Base-by-base conservation (phyloP, 1,140 invertebrate species). In the Rhopalosiphum maidis region DNA sequence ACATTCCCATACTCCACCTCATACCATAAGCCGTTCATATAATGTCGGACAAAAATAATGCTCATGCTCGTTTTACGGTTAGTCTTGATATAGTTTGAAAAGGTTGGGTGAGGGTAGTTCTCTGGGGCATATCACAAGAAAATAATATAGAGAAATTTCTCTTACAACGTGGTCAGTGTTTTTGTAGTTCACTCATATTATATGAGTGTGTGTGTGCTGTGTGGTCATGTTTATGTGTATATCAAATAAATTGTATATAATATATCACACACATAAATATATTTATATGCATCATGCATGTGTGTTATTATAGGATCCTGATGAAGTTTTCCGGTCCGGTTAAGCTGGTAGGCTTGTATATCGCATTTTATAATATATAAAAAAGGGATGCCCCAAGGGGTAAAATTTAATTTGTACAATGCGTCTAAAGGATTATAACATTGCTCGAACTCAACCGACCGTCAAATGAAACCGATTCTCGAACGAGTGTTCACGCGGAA, bases 351-450 rank as follows among this genome's bases (percentile, higher is more conserved):
- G 25, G 2, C 68, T 92, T 30, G 90, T 68, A 54, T 55, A 92
- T 83, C 43, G 7, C 43, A 92, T 92, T 51, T 92, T 92, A 35
- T 83, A 83, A 35, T 83, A 83, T 37, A 83, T 18, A 92, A 92
- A 92, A 92, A 48, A 92, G 46, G 68, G 90, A 92, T 51, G 68
- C 30, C 68, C 51, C 43, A 8, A 25, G 90, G 68, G 90, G 48
- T 83, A 83, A 83, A 92, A 92, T 92, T 92, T 92, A 92, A 92
- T 92, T 92, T 92, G 68, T 83, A 82, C 43, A 51, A 83, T 83
- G 90, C 90, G 46, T 23, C 90, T 92, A 83, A 92, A 92, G 68
- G 90, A 92, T 92, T 92, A 92, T 93, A 93, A 93, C 91, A 93
- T 93, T 93, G 37, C 77, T 93, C 22, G 48, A 41, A 54, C 77